A percentile compares a stretch with the other conserved stretches of the same genome.
Conservation (phyloP, 2,797 vertebrate genomes). For the Microhierax caerulescens region DNA sequence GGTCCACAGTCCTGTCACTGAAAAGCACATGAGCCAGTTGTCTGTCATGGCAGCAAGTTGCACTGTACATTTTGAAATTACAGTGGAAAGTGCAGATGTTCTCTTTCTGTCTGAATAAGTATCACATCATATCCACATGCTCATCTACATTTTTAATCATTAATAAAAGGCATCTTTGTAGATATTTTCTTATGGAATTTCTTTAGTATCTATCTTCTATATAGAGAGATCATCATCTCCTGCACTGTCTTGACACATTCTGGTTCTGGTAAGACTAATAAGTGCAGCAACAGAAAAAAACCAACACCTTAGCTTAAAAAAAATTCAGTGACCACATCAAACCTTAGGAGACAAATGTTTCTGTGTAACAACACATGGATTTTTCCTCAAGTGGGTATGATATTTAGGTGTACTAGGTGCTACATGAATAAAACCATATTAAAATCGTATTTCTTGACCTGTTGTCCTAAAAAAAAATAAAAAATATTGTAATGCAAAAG, state of each 20-base stretch:
- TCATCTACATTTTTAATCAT: neutral
- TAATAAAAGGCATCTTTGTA: neutral
- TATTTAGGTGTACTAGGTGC: neutral
- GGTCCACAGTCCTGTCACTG: neutral
- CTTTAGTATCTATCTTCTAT: neutral
- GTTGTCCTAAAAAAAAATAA: neutral
- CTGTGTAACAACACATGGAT: neutral
- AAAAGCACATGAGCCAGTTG: fast-evolving
- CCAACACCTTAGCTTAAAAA: neutral
- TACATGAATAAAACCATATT: neutral
- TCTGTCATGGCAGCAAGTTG: neutral
- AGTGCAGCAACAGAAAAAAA: neutral
- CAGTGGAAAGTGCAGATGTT: fast-evolving
- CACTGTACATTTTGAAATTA: neutral
- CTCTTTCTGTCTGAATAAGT: neutral
- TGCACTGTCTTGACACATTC: neutral
- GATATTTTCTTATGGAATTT: neutral
- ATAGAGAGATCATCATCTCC: neutral
- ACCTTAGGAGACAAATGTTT: neutral
- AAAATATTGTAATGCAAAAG: neutral
- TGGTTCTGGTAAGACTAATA: neutral
- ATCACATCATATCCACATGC: neutral
- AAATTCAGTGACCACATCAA: neutral
- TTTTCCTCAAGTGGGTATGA: neutral
- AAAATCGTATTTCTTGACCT: neutral